Evolutionary conservation across 2,888 invertebrate genomes (phyloP).

Genomic region (Andricus quercusramuli): DNA sequence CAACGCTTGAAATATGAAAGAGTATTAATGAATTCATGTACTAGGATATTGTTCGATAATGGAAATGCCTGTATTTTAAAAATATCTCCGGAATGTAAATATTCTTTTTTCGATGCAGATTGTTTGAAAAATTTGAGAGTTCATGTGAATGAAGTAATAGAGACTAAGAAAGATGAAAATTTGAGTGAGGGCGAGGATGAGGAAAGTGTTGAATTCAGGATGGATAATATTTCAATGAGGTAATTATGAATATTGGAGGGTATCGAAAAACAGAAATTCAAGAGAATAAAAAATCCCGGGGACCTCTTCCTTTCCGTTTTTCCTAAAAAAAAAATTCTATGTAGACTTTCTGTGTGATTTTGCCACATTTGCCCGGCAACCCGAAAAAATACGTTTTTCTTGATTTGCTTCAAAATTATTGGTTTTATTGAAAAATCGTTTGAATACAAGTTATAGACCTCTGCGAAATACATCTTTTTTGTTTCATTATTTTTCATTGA

Average conservation of each 20-base stretch:
- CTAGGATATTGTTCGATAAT: slow-evolving; percentile 66
- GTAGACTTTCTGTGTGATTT: too few relatives aligned
- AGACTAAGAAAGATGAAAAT: slow-evolving; percentile 34
- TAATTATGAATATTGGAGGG: slow-evolving; percentile 42
- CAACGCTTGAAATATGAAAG: slow-evolving; percentile 78
- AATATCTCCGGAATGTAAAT: slow-evolving; percentile 60
- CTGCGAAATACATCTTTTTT: too few relatives aligned
- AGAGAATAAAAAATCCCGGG: too few relatives aligned
- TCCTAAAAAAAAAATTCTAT: too few relatives aligned
- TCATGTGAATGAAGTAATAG: slow-evolving; percentile 49
- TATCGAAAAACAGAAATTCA: too few relatives aligned
- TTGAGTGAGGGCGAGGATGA: slow-evolving; percentile 30
- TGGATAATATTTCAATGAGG: slow-evolving; percentile 48
- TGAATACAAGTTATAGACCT: too few relatives aligned
- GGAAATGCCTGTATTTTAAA: slow-evolving; percentile 58
- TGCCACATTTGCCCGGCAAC: too few relatives aligned
- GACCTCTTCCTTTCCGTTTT: too few relatives aligned
- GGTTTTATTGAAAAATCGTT: too few relatives aligned
- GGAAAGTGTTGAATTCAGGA: slow-evolving; percentile 34
- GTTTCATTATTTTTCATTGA: too few relatives aligned
- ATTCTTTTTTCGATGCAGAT: slow-evolving; percentile 57
- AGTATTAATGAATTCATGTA: slow-evolving; percentile 81
- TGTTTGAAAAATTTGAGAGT: slow-evolving; percentile 53
- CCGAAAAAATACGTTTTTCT: too few relatives aligned
- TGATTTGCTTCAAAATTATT: too few relatives aligned